phyloP scores from a whole-genome alignment of 2,113 vertebrate genomes.

The Lates calcarifer region DNA sequence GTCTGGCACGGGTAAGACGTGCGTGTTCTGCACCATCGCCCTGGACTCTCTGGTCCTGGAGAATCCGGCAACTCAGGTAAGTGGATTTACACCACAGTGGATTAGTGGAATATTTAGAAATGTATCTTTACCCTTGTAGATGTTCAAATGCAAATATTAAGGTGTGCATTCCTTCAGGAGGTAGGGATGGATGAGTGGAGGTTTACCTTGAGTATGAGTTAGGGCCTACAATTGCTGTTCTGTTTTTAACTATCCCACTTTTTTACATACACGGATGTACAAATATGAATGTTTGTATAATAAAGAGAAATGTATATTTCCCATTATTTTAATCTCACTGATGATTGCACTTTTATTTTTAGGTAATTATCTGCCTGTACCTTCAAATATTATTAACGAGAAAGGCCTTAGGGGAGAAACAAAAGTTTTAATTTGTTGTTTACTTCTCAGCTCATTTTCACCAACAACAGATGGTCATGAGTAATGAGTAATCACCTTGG shows the following conservation, averaged over 20 bases:
- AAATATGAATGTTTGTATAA: neutral
- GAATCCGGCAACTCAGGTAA: slow-evolving; percentile 91
- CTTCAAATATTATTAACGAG: neutral
- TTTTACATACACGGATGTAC: neutral
- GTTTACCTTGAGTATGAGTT: neutral
- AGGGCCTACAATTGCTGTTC: too few species aligned
- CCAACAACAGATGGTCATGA: slow-evolving; percentile 39
- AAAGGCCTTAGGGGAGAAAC: neutral
- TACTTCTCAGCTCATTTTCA: neutral
- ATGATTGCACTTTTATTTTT: too few species aligned
- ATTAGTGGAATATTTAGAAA: neutral
- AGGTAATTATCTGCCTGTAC: neutral
- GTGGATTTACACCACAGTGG: neutral
- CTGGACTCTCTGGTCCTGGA: slow-evolving; percentile 93
- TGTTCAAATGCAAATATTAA: neutral
- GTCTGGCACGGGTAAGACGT: slow-evolving; percentile 98
- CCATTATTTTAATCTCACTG: too few species aligned
- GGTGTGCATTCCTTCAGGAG: neutral
- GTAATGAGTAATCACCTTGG: slow-evolving; percentile 18
- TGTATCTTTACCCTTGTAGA: neutral
- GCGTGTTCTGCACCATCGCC: slow-evolving; percentile 94
- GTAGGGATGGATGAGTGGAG: neutral
- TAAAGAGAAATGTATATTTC: neutral
- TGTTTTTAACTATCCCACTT: too few species aligned
- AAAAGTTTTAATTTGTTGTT: slow-evolving; percentile 4